These are phyloP conservation scores for Sebastes miniatus DNA, from an alignment of 2,797 vertebrate genomes.

Conservation along the genomic window DNA sequence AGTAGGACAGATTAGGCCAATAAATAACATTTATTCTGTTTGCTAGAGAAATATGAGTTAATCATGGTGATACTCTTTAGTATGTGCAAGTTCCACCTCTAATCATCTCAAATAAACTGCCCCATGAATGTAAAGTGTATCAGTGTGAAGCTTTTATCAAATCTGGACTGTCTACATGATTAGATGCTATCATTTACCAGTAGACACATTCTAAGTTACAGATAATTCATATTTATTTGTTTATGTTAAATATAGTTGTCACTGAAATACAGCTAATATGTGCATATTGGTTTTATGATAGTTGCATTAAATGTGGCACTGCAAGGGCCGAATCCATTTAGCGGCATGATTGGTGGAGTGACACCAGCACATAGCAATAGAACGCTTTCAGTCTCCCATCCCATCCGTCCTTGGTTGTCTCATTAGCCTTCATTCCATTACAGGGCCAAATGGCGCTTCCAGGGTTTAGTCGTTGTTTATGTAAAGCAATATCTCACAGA, in stretches of 20 bases:
- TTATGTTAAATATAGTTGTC: slow-evolving; percentile 26
- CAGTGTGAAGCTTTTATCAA: background rate
- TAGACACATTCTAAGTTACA: background rate
- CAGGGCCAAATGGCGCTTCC: slow-evolving; percentile 55
- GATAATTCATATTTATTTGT: slow-evolving; percentile 38
- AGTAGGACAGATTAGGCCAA: background rate
- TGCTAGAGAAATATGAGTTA: background rate
- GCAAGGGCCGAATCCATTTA: slow-evolving; percentile 45
- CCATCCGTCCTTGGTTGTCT: slow-evolving; percentile 64
- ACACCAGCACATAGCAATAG: slow-evolving; percentile 47
- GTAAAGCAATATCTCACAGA: slow-evolving; percentile 59
- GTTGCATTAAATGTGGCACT: slow-evolving; percentile 37
- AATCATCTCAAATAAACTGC: background rate
- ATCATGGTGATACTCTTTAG: background rate
- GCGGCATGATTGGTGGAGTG: slow-evolving; percentile 55
- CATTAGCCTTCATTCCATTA: slow-evolving; percentile 71
- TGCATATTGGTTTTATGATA: slow-evolving; percentile 25
- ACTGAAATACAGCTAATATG: slow-evolving; percentile 25
- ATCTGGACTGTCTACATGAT: background rate
- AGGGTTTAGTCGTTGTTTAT: slow-evolving; percentile 64
- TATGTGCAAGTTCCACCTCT: background rate
- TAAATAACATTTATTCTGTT: background rate
- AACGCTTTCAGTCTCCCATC: slow-evolving; percentile 37
- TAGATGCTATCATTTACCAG: background rate
- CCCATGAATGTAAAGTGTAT: background rate